Conservation (phyloP, 2,797 vertebrate species). For the Crocodylus rhombifer region DNA sequence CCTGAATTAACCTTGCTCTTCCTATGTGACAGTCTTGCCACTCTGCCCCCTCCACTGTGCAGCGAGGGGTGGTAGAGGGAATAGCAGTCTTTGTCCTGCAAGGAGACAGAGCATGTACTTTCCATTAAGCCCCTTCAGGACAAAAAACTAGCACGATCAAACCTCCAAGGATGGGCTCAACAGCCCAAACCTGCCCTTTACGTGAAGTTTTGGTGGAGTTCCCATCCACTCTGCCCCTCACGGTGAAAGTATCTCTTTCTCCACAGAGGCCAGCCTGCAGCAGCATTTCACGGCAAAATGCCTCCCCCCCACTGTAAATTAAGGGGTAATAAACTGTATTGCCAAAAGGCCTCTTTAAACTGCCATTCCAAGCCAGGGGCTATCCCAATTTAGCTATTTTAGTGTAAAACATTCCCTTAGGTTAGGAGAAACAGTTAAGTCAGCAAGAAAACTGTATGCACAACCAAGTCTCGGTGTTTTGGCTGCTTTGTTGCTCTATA, state of each 20-base stretch:
- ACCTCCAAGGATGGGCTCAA: neutral
- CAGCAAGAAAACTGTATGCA: rapidly evolving
- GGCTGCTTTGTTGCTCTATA: neutral
- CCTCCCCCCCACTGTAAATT: neutral
- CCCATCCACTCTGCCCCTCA: neutral
- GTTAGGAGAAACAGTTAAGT: rapidly evolving
- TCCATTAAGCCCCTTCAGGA: neutral
- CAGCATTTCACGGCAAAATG: neutral
- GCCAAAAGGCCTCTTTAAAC: neutral
- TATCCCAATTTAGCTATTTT: neutral
- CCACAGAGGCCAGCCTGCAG: rapidly evolving
- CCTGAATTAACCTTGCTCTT: neutral
- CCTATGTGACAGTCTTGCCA: neutral
- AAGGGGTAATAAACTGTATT: neutral
- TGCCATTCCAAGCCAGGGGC: rapidly evolving
- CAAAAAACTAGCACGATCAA: neutral
- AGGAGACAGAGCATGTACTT: neutral
- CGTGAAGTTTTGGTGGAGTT: neutral
- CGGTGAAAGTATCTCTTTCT: neutral
- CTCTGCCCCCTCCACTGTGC: no score
- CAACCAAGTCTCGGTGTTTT: rapidly evolving
- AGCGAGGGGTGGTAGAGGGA: neutral
- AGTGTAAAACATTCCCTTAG: neutral
- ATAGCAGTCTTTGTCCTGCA: neutral
- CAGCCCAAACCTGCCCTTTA: neutral